Evolutionary conservation across 2,113 vertebrate genomes (phyloP).

Genomic region (Sander vitreus): DNA sequence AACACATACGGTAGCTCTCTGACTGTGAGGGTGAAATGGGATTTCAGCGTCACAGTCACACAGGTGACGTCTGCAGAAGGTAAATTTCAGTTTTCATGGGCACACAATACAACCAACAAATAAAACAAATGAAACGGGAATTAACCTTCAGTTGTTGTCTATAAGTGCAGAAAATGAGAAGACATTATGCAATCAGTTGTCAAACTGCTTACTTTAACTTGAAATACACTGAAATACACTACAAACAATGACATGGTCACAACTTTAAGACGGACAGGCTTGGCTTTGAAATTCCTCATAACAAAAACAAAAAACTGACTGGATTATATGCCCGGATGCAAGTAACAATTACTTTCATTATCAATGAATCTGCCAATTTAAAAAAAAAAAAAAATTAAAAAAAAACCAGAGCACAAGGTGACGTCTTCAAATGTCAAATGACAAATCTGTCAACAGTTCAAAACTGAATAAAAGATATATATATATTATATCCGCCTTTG

Average conservation of each 20-base stretch:
- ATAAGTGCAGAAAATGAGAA: background rate
- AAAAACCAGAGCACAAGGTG: background rate
- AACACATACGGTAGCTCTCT: background rate
- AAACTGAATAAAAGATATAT: background rate
- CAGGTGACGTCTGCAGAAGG: background rate
- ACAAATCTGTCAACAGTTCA: background rate
- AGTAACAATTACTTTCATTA: background rate
- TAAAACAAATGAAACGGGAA: background rate
- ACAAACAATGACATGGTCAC: background rate
- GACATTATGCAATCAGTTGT: background rate
- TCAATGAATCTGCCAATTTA: background rate
- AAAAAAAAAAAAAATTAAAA: too few species aligned
- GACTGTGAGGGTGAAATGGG: background rate
- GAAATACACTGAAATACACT: background rate
- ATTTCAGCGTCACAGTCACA: background rate
- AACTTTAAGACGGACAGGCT: background rate
- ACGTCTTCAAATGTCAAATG: background rate
- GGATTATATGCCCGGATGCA: background rate
- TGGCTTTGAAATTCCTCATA: background rate
- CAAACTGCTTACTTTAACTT: background rate
- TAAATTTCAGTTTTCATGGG: background rate
- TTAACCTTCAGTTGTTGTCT: background rate
- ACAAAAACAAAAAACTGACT: background rate
- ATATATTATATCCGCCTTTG: too few species aligned
- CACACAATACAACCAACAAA: background rate